Percentiles rank a stretch among this genome's conserved stretches.
Conservation (phyloP, 1,140 invertebrate species). For the Drosophila orosa region DNA sequence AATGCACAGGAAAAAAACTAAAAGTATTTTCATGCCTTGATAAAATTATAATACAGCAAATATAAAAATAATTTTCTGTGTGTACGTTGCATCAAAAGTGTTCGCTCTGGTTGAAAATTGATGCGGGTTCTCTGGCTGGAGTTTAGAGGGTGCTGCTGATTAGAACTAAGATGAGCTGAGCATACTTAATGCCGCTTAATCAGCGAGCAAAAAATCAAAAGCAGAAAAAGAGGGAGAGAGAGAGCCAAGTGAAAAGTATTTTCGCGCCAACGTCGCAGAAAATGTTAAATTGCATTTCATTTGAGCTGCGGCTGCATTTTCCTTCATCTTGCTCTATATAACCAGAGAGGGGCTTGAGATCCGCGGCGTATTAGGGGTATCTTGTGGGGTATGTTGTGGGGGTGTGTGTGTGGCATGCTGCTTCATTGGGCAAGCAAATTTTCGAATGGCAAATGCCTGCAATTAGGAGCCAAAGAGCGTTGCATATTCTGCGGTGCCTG, state of each 20-base stretch:
- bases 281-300: conserved; percentile 70
- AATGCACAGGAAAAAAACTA: background rate
- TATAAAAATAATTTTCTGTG: background rate
- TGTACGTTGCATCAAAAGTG: conserved; percentile 36
- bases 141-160: conserved; percentile 1
- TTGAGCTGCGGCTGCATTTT: conserved; percentile 49
- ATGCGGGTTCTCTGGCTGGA: conserved; percentile 25
- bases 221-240: background rate
- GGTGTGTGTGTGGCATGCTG: conserved; percentile 43
- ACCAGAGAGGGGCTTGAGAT: background rate
- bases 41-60: background rate
- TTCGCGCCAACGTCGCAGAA: conserved; percentile 59
- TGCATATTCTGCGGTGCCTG: conserved; percentile 59
- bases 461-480: conserved; percentile 64
- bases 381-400: conserved; percentile 18
- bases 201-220: conserved; percentile 27
- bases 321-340: conserved; percentile 22
- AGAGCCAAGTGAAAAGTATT: conserved; percentile 17
- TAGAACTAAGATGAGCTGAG: conserved; percentile 26
- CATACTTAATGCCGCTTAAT: conserved; percentile 42
- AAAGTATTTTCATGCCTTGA: background rate
- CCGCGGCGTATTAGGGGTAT: background rate
- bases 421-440: conserved; percentile 65
- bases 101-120: conserved; percentile 6
- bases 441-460: conserved; percentile 52